Base-by-base conservation (phyloP, 2,888 invertebrate species). In the Empis stercorea region DNA sequence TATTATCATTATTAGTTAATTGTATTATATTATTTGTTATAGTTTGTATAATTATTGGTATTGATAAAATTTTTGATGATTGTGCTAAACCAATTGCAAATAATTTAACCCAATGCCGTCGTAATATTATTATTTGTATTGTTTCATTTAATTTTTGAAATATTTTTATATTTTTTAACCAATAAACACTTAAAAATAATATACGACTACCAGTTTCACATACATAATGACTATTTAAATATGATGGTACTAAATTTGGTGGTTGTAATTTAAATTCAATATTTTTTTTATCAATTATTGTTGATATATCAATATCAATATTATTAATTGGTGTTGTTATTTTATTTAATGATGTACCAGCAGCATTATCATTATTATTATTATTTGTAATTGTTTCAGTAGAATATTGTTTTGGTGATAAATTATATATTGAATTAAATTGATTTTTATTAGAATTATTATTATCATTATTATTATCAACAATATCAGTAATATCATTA, bases 131-230 rank as follows among this genome's bases (percentile, higher is more conserved):
- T 56, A 87, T 84, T 72, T 95, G 92, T 46, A 84, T 76, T 52
- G 91, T 88, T 49, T 81, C 76, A 49, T 91, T 87, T 57, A 94
- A 74, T 30, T 80, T 76, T 58, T 84, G 81, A 64, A 89, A 92
- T 39, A 84, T 84, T 23, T 86, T 82, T 57, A 94, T 79, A 57
- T 85, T 84, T 54, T 84, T 76, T 44, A 89, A 79, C 92, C 95
- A 96, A 61, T 94, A 85, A 48, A 94, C 84, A 13, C 86, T 81
- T 10, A 93, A 78, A 61, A 94, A 93, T 48, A 97, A 76, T 46
- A 97, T 76, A 43, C 96, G 73, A 3, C 95, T 92, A 20, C 92
- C 94, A 56, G 88, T 89, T 73, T 97, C 96, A 71, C 94, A 96
- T 44, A 91, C 87, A 60, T 89, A 94, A 72, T 95, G 94, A 60